A percentile compares a stretch with the other conserved stretches of the same genome.
Conservation (phyloP, 2,113 vertebrate genomes). For the Isichthys henryi region DNA sequence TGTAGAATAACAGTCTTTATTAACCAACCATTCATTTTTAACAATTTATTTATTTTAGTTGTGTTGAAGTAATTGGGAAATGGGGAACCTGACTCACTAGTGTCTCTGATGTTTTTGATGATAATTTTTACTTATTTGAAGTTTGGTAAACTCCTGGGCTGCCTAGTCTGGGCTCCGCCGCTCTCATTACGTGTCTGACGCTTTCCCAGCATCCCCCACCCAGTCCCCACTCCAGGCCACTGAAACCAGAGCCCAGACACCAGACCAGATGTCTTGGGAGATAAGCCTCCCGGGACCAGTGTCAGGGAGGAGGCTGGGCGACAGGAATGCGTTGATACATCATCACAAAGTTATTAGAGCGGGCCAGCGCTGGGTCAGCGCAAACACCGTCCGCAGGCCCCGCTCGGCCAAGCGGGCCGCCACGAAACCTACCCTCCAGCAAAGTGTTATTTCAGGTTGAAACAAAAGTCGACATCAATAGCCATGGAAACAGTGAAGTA, state of each 20-base stretch:
- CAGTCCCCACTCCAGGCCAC: constrained; percentile 31
- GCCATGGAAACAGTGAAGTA: constrained; percentile 65
- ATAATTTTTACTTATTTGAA: background rate
- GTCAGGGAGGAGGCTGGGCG: constrained; percentile 71
- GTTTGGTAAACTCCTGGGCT: background rate
- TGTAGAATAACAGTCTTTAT: constrained; percentile 39
- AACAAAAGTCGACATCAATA: constrained; percentile 73
- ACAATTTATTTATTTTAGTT: background rate
- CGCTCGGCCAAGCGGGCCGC: constrained; percentile 59
- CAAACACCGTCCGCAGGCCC: constrained; percentile 56
- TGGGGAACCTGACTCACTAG: background rate
- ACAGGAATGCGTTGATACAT: constrained; percentile 84
- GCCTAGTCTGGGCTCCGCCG: background rate
- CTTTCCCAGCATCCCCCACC: constrained; percentile 60
- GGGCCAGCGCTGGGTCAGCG: constrained; percentile 60
- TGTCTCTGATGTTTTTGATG: background rate
- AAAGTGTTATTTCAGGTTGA: constrained; percentile 72
- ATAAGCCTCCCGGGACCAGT: constrained; percentile 78
- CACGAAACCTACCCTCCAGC: constrained; percentile 70
- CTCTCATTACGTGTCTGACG: constrained; percentile 37
- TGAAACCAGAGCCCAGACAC: constrained; percentile 84
- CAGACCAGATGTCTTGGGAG: constrained; percentile 83
- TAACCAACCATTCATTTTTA: constrained; percentile 41
- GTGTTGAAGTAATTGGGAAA: background rate
- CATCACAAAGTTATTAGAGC: constrained; percentile 82